Conservation (phyloP, 2,888 invertebrate genomes). For the Brenthis daphne region DNA sequence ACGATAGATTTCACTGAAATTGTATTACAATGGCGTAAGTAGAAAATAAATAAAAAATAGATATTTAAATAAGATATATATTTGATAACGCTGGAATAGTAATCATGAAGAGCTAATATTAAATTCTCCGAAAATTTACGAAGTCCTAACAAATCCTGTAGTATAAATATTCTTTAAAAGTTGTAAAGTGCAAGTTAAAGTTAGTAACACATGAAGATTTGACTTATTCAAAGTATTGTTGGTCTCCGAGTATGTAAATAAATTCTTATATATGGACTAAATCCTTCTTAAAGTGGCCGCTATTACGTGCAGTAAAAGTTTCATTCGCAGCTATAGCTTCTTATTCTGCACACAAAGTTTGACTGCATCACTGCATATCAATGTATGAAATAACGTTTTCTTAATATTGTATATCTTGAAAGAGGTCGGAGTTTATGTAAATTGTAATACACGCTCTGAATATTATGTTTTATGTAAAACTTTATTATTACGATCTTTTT, state of each 20-base stretch:
- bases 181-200: no score
- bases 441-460: constrained; percentile 70
- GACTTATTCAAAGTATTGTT: background rate
- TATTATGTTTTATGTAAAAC: constrained; percentile 62
- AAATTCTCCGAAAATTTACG: no score
- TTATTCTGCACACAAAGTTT: constrained; percentile 52
- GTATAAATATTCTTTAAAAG: no score
- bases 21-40: constrained; percentile 13
- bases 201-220: background rate
- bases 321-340: constrained; percentile 45
- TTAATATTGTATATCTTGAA: constrained; percentile 68
- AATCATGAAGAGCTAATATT: no score
- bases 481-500: constrained; percentile 23
- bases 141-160: no score
- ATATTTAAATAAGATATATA: background rate
- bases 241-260: constrained; percentile 8
- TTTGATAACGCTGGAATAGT: no score
- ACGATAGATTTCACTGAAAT: constrained; percentile 27
- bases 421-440: constrained; percentile 74
- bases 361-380: constrained; percentile 63
- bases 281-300: constrained; percentile 29
- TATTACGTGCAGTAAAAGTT: constrained; percentile 39
- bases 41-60: background rate
- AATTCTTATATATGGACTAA: constrained; percentile 19
- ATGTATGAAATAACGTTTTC: constrained; percentile 69